Conservation (phyloP, 2,888 invertebrate genomes). For the Aspidapion aeneum region DNA sequence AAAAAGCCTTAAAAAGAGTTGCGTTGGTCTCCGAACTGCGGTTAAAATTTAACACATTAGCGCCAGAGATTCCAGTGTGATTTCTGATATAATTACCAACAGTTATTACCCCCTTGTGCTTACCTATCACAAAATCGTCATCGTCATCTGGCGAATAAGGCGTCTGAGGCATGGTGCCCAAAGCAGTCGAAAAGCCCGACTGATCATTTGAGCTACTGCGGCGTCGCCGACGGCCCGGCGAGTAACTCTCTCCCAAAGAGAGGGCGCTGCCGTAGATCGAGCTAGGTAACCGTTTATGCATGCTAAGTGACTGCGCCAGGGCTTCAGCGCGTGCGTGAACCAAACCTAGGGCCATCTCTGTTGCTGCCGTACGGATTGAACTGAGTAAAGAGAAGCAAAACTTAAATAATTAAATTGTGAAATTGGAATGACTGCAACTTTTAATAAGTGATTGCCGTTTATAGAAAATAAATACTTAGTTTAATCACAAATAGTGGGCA, state of each 20-base stretch:
- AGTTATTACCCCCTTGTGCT: constrained; percentile 22
- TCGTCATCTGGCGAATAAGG: constrained; percentile 45
- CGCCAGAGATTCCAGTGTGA: no score
- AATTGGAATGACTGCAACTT: no score
- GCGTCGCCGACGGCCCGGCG: constrained; percentile 50
- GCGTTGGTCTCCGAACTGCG: no score
- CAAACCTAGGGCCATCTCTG: constrained; percentile 89
- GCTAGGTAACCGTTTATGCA: constrained; percentile 53
- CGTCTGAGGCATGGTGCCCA: constrained; percentile 45
- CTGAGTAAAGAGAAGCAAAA: no score
- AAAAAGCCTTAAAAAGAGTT: no score
- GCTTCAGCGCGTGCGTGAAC: constrained; percentile 68
- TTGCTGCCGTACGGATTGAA: constrained; percentile 85
- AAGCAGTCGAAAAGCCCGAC: constrained; percentile 43
- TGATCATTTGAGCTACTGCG: constrained; percentile 42
- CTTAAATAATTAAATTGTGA: no score
- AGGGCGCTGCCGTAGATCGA: constrained; percentile 45
- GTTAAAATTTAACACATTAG: no score
- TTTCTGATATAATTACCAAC: no score
- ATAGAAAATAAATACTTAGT: no score
- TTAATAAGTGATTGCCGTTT: no score
- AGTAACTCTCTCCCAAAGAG: constrained; percentile 44
- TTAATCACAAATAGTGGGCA: no score
- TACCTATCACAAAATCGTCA: constrained; percentile 40
- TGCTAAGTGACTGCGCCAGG: constrained; percentile 55